Evolutionary conservation across 2,888 invertebrate genomes (phyloP).

Genomic region (Oligia fasciuncula): DNA sequence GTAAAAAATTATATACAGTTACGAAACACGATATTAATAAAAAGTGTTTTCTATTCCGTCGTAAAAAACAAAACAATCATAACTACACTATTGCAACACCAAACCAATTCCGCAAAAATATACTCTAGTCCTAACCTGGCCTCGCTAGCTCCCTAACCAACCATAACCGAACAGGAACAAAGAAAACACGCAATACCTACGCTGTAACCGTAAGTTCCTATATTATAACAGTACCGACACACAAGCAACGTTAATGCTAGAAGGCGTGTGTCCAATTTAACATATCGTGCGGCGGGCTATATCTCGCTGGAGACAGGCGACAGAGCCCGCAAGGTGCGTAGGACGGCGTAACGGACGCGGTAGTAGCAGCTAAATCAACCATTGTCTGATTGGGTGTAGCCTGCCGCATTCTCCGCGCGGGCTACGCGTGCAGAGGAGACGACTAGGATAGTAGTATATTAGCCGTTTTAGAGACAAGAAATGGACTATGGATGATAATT

Average conservation of each 20-base stretch:
- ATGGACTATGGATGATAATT: neutral
- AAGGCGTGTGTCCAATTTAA: conserved; percentile 85
- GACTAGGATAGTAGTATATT: conserved; percentile 8
- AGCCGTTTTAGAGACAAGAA: neutral
- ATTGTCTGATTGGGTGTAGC: conserved; percentile 87
- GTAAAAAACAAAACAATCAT: too few species aligned
- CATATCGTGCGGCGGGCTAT: conserved; percentile 78
- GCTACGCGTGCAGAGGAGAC: conserved; percentile 58
- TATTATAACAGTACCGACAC: conserved; percentile 80
- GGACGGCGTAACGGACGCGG: conserved; percentile 85
- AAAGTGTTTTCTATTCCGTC: too few species aligned
- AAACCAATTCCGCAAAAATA: conserved; percentile 3
- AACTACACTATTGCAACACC: neutral
- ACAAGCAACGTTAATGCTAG: conserved; percentile 79
- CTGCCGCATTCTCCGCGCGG: conserved; percentile 77
- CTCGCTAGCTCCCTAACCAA: conserved; percentile 16
- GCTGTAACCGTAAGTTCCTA: conserved; percentile 64
- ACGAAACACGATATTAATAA: too few species aligned
- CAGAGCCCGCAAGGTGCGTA: conserved; percentile 81
- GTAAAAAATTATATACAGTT: too few species aligned
- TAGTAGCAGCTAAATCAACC: conserved; percentile 85
- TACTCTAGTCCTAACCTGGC: conserved; percentile 4
- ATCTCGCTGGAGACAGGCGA: conserved; percentile 74
- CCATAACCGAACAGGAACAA: conserved; percentile 49
- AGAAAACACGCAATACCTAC: conserved; percentile 52